Evolutionary conservation across 2,113 vertebrate species (phyloP).

Genomic region (Falcunculus frontatus): DNA sequence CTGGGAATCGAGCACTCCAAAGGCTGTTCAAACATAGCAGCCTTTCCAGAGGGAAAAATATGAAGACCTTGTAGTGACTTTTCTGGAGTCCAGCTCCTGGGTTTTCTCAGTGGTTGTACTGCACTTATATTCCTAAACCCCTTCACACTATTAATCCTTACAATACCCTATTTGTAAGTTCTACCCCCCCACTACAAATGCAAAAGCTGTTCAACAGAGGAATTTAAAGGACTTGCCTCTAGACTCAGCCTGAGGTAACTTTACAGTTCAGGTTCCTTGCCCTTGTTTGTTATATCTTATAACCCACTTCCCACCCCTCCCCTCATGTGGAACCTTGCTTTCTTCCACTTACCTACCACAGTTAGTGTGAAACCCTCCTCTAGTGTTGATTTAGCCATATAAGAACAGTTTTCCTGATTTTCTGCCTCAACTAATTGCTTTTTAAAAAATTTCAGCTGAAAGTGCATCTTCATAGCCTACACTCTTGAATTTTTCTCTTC

Average conservation of each 20-base stretch:
- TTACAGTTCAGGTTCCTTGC: neutral
- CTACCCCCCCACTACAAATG: neutral
- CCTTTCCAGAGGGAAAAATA: neutral
- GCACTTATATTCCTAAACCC: neutral
- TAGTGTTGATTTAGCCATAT: neutral
- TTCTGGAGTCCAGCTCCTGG: neutral
- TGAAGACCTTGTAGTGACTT: neutral
- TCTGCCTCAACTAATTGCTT: constrained; percentile 28
- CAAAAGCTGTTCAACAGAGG: neutral
- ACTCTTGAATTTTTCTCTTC: constrained; percentile 61
- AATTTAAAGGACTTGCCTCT: neutral
- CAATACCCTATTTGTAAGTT: neutral
- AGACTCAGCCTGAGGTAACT: neutral
- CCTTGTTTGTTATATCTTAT: neutral
- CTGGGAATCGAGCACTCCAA: neutral
- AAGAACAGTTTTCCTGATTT: constrained; percentile 12
- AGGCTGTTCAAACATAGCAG: neutral
- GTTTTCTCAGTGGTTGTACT: neutral
- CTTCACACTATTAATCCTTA: neutral
- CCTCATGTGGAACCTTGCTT: neutral
- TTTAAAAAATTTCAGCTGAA: constrained; percentile 54
- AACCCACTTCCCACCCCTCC: neutral
- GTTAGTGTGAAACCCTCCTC: neutral
- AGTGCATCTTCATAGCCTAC: constrained; percentile 60
- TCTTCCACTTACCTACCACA: neutral